phyloP scores from a whole-genome alignment of 2,797 vertebrate species.

The Trematomus bernacchii region DNA sequence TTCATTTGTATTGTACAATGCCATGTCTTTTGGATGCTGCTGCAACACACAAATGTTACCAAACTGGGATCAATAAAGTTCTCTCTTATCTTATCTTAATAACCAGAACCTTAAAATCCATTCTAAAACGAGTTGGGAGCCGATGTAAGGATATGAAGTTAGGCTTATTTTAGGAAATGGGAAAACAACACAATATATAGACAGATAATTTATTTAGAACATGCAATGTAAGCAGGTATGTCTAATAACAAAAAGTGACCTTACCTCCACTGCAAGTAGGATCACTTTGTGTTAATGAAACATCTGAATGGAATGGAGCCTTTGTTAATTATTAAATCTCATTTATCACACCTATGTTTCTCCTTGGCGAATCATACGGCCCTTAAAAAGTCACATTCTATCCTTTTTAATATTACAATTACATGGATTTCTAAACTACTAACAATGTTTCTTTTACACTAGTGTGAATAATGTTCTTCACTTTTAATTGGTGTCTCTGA shows the following conservation, averaged over 20 bases:
- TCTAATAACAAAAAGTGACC: neutral
- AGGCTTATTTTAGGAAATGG: neutral
- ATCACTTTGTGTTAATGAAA: too few species aligned
- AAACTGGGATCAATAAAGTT: too few species aligned
- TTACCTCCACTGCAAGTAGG: too few species aligned
- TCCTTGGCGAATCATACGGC: neutral
- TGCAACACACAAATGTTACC: too few species aligned
- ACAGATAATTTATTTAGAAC: neutral
- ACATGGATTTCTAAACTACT: neutral
- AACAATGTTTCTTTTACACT: neutral
- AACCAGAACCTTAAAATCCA: too few species aligned
- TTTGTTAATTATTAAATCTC: slow-evolving; percentile 18
- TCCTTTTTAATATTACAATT: neutral
- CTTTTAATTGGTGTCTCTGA: neutral
- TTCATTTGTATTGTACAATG: too few species aligned
- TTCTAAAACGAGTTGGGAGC: too few species aligned
- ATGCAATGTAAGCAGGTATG: neutral
- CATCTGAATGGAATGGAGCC: slow-evolving; percentile 4
- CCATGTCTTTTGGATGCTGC: too few species aligned
- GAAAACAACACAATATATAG: neutral
- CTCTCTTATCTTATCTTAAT: too few species aligned
- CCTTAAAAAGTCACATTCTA: neutral
- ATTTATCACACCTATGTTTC: neutral
- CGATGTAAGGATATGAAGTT: neutral
- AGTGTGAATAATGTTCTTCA: neutral